Evolutionary conservation across 2,797 vertebrate species (phyloP), one percentile per base, ranked within the genome.

Genomic region (Pelodytes ibericus): DNA sequence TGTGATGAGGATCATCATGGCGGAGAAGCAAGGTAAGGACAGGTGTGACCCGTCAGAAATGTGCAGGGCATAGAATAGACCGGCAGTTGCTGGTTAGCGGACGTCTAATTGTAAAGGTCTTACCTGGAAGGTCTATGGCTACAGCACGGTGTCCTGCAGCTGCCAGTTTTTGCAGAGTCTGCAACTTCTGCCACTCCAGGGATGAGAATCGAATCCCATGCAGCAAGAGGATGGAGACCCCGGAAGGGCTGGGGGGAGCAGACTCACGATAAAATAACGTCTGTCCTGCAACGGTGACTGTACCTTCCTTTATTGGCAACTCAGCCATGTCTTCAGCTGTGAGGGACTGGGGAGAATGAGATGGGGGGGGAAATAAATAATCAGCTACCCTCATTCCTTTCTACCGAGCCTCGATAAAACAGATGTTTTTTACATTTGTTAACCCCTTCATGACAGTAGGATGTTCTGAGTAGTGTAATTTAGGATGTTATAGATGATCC

Each of bases 141-240:
- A 98, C 90, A 0, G 95, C 95, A 0, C 91, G 87, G 84, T 93
- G 93, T 59, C 96, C 95, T 0, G 92, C 94, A 27, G 89, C 88
- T 0, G 95, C 96, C 81, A 99, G 83, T 0, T 44, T 79, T 71
- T 91, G 84, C 29, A 99, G 88, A 0, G 97, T 96, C 58, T 89
- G 92, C 73, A 96, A 90, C 3, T 80, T 87, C 31, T 93, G 89
- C 97, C 97, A 99, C 80, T 94, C 96, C 76, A 95, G 89, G 0
- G 97, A 99, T 26, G 96, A 95, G 91, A 98, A 99, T 5, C 93
- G 93, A 70, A 98, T 95, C 6, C 98, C 98, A 0, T 99, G 98
- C 77, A 99, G 87, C 62, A 99, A 90, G 59, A 99, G 83, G 65
- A 98, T 91, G 0, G 91, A 89, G 81, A 94, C 85, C 26, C 44